Base-by-base conservation (phyloP, 2,888 invertebrate genomes). In the Dasysyrphus albostriatus region DNA sequence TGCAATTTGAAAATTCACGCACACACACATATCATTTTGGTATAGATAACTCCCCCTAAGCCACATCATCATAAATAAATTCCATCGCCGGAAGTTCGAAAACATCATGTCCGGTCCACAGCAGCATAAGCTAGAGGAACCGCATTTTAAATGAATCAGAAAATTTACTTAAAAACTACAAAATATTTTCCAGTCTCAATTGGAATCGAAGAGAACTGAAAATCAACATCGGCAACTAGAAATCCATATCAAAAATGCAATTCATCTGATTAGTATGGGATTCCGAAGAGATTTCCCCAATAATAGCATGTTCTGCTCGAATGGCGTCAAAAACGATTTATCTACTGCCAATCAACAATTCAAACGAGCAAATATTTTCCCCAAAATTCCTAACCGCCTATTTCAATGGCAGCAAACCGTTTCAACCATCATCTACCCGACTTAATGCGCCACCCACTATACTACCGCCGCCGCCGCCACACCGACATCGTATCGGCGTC, bases 241-340 rank as follows among this genome's bases (percentile, higher is more conserved):
- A 34, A 67, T 67, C 14, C 19, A 67, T 49, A 67, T 16, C 29
- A 65, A 56, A 56, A 56, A 56, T 8, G 16, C 8, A 74, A 42
- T 59, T 54, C 10, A 32, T 39, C 34, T 70, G 76, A 82, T 77
- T 65, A 70, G 63, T 32, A 39, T 47, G 37, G 32, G 56, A 56
- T 63, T 14, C 10, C 39, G 19, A 61, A 39, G 69, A 54, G 54
- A 69, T 29, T 54, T 39, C 24, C 24, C 29, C 24, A 19, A 16
- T 65, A 77, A 77, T 65, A 77, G 70, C 24, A 34, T 58, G 70
- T 82, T 77, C 72, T 58, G 42, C 72, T 42, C 14, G 42, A 44
- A n/a, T 72, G 61, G 82, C 29, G 47, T 51, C 39, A 42, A 77
- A 77, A 77, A 82, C 77, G 77, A 77, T 82, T 82, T 77, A 42